Percentiles rank a stretch among this genome's conserved stretches.
These are phyloP conservation scores for Uria aalge DNA, from an alignment of 2,113 vertebrate genomes.

Conservation along the genomic window DNA sequence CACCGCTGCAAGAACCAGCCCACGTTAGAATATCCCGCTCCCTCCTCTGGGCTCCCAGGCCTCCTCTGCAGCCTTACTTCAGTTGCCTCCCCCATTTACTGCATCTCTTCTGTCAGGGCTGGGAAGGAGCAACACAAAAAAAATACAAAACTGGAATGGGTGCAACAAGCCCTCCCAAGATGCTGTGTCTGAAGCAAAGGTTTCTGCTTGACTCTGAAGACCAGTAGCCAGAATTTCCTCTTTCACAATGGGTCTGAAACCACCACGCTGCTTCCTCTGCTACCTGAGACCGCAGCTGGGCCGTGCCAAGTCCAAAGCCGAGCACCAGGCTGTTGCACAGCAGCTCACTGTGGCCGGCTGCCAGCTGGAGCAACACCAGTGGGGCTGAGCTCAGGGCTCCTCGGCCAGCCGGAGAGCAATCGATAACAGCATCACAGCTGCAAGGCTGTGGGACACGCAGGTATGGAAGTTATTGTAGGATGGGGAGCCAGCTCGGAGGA, in stretches of 20 bases:
- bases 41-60: neutral
- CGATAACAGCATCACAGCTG: neutral
- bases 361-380: neutral
- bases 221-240: neutral
- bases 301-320: neutral
- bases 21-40: neutral
- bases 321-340: neutral
- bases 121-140: neutral
- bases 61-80: neutral
- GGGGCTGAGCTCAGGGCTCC: neutral
- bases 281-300: neutral
- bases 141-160: neutral
- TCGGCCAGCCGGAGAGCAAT: neutral
- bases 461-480: accelerated
- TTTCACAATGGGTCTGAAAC: neutral
- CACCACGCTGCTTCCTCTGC: neutral
- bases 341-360: neutral
- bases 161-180: neutral
- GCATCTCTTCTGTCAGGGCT: neutral
- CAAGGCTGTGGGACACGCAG: accelerated
- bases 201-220: neutral
- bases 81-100: neutral
- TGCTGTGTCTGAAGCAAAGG: neutral
- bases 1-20: neutral
- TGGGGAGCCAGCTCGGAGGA: neutral